Evolutionary conservation across 2,797 vertebrate species (phyloP).

Genomic region (Netta rufina): DNA sequence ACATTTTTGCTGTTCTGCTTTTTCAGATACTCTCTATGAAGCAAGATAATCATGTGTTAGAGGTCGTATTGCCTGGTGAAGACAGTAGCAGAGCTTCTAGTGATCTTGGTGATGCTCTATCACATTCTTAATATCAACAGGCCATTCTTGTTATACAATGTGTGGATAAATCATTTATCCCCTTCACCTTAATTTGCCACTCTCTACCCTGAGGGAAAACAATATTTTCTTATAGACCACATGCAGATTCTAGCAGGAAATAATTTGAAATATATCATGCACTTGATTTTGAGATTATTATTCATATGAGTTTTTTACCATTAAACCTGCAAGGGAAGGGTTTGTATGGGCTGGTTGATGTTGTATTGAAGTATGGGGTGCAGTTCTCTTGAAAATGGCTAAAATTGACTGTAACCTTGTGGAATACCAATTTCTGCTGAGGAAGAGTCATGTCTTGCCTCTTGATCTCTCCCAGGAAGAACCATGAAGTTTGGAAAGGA

Average conservation of each 20-base stretch:
- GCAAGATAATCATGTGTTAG: not conserved
- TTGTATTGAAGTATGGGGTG: not conserved
- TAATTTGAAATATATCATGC: not conserved
- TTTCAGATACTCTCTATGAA: not conserved
- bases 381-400: not conserved
- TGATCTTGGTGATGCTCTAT: not conserved
- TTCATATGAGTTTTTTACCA: not conserved
- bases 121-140: not conserved
- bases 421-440: not conserved
- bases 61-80: not conserved
- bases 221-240: not conserved
- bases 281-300: not conserved
- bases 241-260: not conserved
- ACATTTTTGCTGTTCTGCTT: slow-evolving; percentile 13
- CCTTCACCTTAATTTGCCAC: not conserved
- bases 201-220: not conserved
- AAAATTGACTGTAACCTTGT: not conserved
- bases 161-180: not conserved
- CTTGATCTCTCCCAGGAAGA: not conserved
- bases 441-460: not conserved
- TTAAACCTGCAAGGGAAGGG: not conserved
- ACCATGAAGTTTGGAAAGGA: not conserved
- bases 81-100: not conserved
- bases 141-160: not conserved
- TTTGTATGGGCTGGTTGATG: not conserved